Evolutionary conservation across 2,113 vertebrate genomes (phyloP), one percentile per base, ranked within the genome.

Genomic region (Clarias batrachus): DNA sequence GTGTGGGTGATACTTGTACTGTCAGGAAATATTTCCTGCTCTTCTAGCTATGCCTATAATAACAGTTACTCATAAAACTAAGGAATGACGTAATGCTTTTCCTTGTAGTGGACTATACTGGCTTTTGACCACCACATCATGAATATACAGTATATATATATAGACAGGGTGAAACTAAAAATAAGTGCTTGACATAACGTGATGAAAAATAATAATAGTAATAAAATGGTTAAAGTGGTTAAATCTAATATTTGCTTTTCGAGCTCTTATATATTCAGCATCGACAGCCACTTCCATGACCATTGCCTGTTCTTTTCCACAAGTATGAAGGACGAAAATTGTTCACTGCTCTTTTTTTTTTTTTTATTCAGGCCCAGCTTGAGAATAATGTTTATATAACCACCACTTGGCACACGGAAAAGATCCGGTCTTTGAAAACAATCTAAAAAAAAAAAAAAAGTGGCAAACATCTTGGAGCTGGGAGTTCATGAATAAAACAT

Each of bases 401-500:
- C 12, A 83, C 84, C 70, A 85, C 33, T 87, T 88, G 89, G 82
- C 90, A 84, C 63, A n/a, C 73, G 71, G 85, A 88, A 89, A 80
- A 88, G 65, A 56, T 91, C 56, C 30, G 30, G 71, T 81, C 86
- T 89, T 86, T 54, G 87, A 89, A 93, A 93, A 93, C 88, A 89
- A 91, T 92, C 87, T 83, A 89, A 89, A 83, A 83, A 65, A 79
- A 79, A 33, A 33, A 80, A 79, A 79, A 82, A 82, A 57, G 56
- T 60, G 78, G 54, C 48, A 83, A 86, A 86, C 71, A 84, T 91
- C 91, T 87, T 89, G 88, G 91, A 92, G 70, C 56, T 59, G 81
- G 82, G 71, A 68, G 73, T 33, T 77, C 85, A 92, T 94, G 89
- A 92, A 95, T 93, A 92, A 93, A 92, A 91, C 89, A 93, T 85